Evolutionary conservation across 2,113 vertebrate species (phyloP), one percentile per base, ranked within the genome.

Genomic region (Pavo muticus): DNA sequence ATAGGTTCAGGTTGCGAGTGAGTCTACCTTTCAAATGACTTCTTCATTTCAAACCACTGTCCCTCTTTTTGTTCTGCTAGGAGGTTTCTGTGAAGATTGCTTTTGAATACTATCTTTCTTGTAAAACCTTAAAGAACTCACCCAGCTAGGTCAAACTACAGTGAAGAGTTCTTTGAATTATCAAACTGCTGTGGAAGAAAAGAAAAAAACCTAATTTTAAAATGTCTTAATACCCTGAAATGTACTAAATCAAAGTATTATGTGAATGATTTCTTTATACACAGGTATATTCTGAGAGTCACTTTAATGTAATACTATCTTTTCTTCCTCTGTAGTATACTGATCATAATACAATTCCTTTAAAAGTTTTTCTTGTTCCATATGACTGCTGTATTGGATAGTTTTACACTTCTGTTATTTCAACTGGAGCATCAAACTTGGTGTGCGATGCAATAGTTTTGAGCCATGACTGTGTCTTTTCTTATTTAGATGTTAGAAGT

Each of bases 401-500:
- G 37, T 24, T 91, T 39, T 52, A 59, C 68, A 70, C 29, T 90
- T 94, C 59, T 52, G 39, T 78, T 77, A 65, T 95, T 96, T 91
- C 39, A 83, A 8, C 14, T 47, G 23, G 44, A 96, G 74, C 72
- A 94, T 77, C 68, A 85, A 87, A 3, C 82, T 74, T 75, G 74
- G 61, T 93, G 65, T 1, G 6, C 81, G n/a, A 63, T 54, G 84
- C 85, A 84, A 69, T 17, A 48, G 45, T 87, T 81, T 91, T 79
- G 52, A 88, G 76, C 47, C 70, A 78, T 70, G 81, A 90, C 91
- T 50, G 5, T 93, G 84, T 91, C 84, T 83, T 83, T 56, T 84
- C 69, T 88, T 96, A 93, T 94, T 97, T 93, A 97, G 95, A 95
- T 65, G 92, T 97, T 88, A 97, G 37, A 54, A 77, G 50, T 42